Evolutionary conservation across 1,140 invertebrate species (phyloP).

Genomic region (Euura saliciscinereae): DNA sequence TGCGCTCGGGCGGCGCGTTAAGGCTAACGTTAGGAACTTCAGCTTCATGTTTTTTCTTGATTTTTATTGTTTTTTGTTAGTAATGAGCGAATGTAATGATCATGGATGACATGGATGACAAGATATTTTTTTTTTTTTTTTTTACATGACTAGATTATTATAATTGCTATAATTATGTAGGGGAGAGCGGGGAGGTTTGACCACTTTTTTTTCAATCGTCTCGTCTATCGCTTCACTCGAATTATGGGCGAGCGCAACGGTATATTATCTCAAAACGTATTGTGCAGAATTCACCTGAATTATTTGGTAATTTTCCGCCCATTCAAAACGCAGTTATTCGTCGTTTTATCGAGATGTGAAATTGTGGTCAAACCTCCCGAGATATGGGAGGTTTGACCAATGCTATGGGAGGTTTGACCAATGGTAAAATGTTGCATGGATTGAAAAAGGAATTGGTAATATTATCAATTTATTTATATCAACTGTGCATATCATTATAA

Average conservation of each 20-base stretch:
- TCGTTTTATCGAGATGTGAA: conserved; percentile 13
- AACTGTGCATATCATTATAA: too few relatives aligned
- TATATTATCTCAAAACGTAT: not conserved
- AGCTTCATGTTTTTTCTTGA: too few relatives aligned
- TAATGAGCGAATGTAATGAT: too few relatives aligned
- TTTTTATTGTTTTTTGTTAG: too few relatives aligned
- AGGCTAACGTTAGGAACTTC: too few relatives aligned
- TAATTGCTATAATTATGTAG: not conserved
- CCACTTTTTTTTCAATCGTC: conserved; percentile 16
- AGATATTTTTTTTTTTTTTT: too few relatives aligned
- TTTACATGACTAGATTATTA: too few relatives aligned
- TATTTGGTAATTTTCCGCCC: too few relatives aligned
- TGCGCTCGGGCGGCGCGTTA: too few relatives aligned
- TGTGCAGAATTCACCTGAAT: conserved; percentile 7
- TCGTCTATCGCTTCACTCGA: not conserved
- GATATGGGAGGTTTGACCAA: conserved; percentile 25
- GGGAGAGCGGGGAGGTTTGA: conserved; percentile 17
- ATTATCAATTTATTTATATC: too few relatives aligned
- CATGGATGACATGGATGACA: too few relatives aligned
- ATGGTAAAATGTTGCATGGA: conserved; percentile 7
- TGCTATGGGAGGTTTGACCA: conserved; percentile 25
- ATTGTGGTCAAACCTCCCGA: conserved; percentile 25
- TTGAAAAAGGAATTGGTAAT: too few relatives aligned
- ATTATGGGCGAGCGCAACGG: not conserved
- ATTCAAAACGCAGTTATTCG: conserved; percentile 3